Evolutionary conservation across 1,140 invertebrate genomes (phyloP).

Genomic region (Stratiolaelaps scimitus): DNA sequence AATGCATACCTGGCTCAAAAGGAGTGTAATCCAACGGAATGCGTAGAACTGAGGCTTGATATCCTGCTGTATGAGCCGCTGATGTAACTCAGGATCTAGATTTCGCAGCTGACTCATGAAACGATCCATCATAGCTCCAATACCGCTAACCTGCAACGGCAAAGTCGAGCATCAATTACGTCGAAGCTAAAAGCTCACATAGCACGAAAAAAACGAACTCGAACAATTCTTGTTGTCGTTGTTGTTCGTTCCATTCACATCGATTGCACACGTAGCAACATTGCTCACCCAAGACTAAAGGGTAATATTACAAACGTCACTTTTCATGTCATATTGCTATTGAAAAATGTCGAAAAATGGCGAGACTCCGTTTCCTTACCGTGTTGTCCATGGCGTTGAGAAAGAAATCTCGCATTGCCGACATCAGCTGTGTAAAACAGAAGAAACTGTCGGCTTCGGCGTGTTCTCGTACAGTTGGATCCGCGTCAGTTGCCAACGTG

Average conservation of each 20-base stretch:
- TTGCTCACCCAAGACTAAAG: too few relatives aligned
- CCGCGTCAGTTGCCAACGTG: conserved; percentile 78
- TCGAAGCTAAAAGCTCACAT: not conserved
- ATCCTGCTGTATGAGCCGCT: conserved; percentile 62
- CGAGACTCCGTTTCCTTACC: too few relatives aligned
- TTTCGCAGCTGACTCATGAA: conserved; percentile 59
- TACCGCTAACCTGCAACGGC: conserved; percentile 45
- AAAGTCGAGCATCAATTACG: too few relatives aligned
- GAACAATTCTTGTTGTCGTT: too few relatives aligned
- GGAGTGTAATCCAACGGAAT: conserved; percentile 90
- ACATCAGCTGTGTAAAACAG: conserved; percentile 93
- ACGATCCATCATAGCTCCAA: conserved; percentile 67
- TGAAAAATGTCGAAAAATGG: too few relatives aligned
- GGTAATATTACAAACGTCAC: too few relatives aligned
- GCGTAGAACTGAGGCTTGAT: conserved; percentile 88
- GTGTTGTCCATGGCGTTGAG: conserved; percentile 26
- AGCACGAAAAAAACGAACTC: too few relatives aligned
- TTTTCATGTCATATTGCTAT: too few relatives aligned
- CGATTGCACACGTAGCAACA: too few relatives aligned
- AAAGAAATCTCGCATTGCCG: conserved; percentile 36
- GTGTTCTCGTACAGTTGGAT: conserved; percentile 63
- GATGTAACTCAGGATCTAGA: conserved; percentile 63
- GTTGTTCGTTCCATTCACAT: too few relatives aligned
- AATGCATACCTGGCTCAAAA: conserved; percentile 52
- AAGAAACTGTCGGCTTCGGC: conserved; percentile 96